These are phyloP conservation scores for Thymelicus sylvestris DNA, from an alignment of 2,888 invertebrate species.

Conservation along the genomic window DNA sequence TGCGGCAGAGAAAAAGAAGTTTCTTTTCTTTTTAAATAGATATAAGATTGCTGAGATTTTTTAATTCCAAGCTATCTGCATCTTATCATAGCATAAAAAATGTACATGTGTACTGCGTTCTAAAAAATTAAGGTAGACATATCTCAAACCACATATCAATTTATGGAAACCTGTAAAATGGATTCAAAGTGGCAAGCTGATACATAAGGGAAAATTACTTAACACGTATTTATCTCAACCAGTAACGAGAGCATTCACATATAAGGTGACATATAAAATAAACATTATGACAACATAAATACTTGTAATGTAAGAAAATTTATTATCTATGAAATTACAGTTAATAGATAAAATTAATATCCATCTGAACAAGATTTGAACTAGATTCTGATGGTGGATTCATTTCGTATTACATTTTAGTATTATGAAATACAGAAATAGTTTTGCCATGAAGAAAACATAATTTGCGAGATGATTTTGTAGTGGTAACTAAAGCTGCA, in stretches of 20 bases:
- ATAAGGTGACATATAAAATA: constrained; percentile 31
- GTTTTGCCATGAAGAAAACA: not conserved
- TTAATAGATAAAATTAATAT: constrained; percentile 27
- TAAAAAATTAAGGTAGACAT: not conserved
- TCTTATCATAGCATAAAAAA: not conserved
- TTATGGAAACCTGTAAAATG: constrained; percentile 23
- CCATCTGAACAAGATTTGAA: not conserved
- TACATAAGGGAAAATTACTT: constrained; percentile 25
- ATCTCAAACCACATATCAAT: constrained; percentile 10
- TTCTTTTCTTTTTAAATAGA: too few relatives aligned
- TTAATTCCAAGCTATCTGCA: too few relatives aligned
- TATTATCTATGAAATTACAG: constrained; percentile 19
- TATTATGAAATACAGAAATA: not conserved
- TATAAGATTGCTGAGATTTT: too few relatives aligned
- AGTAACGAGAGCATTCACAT: constrained; percentile 23
- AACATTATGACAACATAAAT: constrained; percentile 34
- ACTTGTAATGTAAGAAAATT: constrained; percentile 22
- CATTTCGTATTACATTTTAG: not conserved
- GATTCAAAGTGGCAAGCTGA: not conserved
- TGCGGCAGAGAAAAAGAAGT: too few relatives aligned
- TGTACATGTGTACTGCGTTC: not conserved
- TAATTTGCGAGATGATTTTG: not conserved
- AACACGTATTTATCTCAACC: constrained; percentile 21
- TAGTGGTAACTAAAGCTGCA: too few relatives aligned
- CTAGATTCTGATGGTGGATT: constrained; percentile 7